Evolutionary conservation across 2,888 invertebrate genomes (phyloP), one percentile per base, ranked within the genome.

Genomic region (Epistrophe grossulariae): DNA sequence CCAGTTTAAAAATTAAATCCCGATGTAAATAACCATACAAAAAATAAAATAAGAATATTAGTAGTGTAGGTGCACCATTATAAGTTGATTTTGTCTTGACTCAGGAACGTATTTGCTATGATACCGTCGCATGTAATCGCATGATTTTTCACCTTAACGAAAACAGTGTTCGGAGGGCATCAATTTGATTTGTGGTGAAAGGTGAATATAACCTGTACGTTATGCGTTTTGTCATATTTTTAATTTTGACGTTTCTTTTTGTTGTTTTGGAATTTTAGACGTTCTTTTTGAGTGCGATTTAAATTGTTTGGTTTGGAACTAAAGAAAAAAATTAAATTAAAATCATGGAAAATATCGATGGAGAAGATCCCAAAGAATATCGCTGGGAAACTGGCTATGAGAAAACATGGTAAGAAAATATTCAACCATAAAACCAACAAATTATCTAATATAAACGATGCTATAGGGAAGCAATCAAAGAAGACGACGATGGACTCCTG

Each of bases 351-450:
- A 91, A 91, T n/a, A 90, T 91, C 8, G 97, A 97, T 83, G 97
- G 97, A 84, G 97, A 96, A 62, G 97, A 97, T 92, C 94, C 95
- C 35, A 97, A 97, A 90, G 98, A 98, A 92, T 98, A 98, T 92
- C 95, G 98, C 73, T 98, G 98, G 98, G 98, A 98, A 93, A 97
- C 97, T 70, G 98, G 98, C 89, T 98, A 98, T 92, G 98, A 98
- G 92, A 98, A 98, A 93, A 98, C 98, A 91, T 98, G 98, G 98
- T 97, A 93, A 93, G 48, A 57, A 19, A 24, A 8, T 71, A 28
- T 48, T 73, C 8, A 38, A 74, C 24, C 11, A 11, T 8, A 2
- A 72, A 50, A 28, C 4, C 3, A n/a, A 9, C 60, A 78, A 35
- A n/a, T 78, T 52, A 64, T 64, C 40, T 28, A 83, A 84, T 55